Evolutionary conservation across 2,113 vertebrate genomes (phyloP), one percentile per base, ranked within the genome.

Genomic region (Embiotoca jacksoni): DNA sequence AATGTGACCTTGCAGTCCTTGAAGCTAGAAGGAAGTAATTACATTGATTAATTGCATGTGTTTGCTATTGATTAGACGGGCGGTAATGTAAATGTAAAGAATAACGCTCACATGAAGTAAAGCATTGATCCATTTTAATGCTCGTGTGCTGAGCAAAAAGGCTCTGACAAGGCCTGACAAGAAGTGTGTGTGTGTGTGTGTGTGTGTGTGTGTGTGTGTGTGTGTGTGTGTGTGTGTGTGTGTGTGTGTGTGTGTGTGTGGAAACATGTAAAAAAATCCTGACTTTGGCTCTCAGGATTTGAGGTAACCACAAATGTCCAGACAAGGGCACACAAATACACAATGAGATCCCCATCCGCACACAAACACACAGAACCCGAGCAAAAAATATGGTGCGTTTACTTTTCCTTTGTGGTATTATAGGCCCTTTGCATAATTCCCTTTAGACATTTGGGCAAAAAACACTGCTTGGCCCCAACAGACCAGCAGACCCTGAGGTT

Each of bases 1-100:
- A 47, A 56, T 55, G 64, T 82, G 85, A 84, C 78, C 80, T 68
- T 74, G 66, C 55, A 65, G 57, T 72, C 72, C 63, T 65, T 79
- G 63, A 35, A 62, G 75, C 74, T 72, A 37, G 35, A n/a, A 74
- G 60, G 54, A 81, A 83, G 73, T 81, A 78, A 83, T 92, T 89
- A 82, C 75, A 84, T 75, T 91, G 86, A 88, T 90, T 80, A 88
- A 90, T 88, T 84, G 67, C 64, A 53, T 70, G 63, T 88, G 81
- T 78, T 84, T 68, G 58, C 50, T 77, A 83, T 86, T 84, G 78
- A 88, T 89, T 55, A 33, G 65, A 49, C 6, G n/a, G 32, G 7
- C 41, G 30, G 49, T 33, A 37, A 77, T 37, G 35, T 60, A 52
- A 57, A 81, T 54, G 53, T 56, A 37, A 13, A 66, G 16, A 7